These are phyloP conservation scores for Leptothorax acervorum DNA, from an alignment of 2,888 invertebrate genomes.

Conservation along the genomic window DNA sequence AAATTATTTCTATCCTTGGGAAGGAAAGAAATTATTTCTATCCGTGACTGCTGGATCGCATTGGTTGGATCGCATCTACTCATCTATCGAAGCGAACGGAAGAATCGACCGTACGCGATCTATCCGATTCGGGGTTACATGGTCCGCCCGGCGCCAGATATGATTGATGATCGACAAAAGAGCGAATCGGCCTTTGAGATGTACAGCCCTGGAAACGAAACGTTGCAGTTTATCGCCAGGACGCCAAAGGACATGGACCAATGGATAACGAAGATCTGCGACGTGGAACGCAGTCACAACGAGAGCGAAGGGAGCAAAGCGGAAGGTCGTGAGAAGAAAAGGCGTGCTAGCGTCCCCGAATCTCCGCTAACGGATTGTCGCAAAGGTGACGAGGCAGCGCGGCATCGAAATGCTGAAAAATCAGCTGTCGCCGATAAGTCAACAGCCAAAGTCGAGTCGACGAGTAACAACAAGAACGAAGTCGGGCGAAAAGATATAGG, in stretches of 20 bases:
- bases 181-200: constrained; percentile 83
- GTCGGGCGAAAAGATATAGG: background rate
- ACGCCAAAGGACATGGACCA: constrained; percentile 81
- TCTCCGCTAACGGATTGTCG: background rate
- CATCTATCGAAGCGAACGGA: constrained; percentile 80
- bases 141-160: constrained; percentile 79
- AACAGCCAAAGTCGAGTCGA: background rate
- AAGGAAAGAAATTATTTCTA: constrained; percentile 75
- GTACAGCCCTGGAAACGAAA: constrained; percentile 80
- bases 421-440: background rate
- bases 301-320: constrained; percentile 47
- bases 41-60: constrained; percentile 78
- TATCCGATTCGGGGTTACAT: constrained; percentile 80
- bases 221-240: constrained; percentile 81
- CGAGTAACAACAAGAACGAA: background rate
- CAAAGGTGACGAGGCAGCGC: background rate
- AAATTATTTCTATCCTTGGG: constrained; percentile 74
- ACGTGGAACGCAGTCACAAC: constrained; percentile 48
- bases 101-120: constrained; percentile 77
- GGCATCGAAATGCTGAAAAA: background rate
- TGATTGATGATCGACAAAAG: constrained; percentile 77
- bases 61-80: constrained; percentile 80
- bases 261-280: constrained; percentile 80
- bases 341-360: background rate
- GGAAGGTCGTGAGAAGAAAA: background rate